Evolutionary conservation across 2,113 vertebrate genomes (phyloP), one percentile per base, ranked within the genome.

Genomic region (Thunnus maccoyii): DNA sequence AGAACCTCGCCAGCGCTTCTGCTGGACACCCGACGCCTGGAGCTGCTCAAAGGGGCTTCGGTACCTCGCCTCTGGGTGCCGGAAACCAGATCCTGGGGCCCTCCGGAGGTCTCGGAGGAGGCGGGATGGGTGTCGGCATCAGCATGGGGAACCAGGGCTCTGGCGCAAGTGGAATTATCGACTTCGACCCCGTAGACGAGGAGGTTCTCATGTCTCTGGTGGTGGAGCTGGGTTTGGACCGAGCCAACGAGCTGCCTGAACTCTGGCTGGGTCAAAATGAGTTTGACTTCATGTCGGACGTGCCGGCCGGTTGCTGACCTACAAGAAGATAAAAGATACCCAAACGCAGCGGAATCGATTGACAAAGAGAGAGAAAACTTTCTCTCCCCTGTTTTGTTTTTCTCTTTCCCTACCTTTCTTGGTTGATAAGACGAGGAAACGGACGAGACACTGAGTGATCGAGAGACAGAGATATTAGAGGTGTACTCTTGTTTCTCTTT

Each of bases 221-320:
- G 87, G 93, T 96, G 77, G 96, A 97, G 88, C 86, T 97, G 36
- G 97, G 96, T 25, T 90, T 98, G 89, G 96, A 96, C 87, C 88
- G 93, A 47, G 95, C 94, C 18, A 95, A 96, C 36, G 96, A 97
- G 85, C 95, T 98, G 50, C 96, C 95, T 0, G 96, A 98, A 89
- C 95, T 97, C 27, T 97, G 96, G 96, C 91, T 98, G 74, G 94
- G 95, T 46, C 96, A 97, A 89, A 97, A 96, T 47, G 96, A 97
- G 89, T 96, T 97, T 69, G 95, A 97, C 74, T 96, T 96, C 71
- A 91, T 93, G 61, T 90, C 94, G 0, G 96, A 97, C 13, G 94
- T 96, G 27, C 94, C 93, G 0, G 93, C 94, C 7, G 91, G 95
- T 44, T 96, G 92, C 90, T 94, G 93, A 95, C 85, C 20, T 9